These are phyloP conservation scores for Scaptomyza polygonia DNA, from an alignment of 2,888 invertebrate species.

Conservation along the genomic window DNA sequence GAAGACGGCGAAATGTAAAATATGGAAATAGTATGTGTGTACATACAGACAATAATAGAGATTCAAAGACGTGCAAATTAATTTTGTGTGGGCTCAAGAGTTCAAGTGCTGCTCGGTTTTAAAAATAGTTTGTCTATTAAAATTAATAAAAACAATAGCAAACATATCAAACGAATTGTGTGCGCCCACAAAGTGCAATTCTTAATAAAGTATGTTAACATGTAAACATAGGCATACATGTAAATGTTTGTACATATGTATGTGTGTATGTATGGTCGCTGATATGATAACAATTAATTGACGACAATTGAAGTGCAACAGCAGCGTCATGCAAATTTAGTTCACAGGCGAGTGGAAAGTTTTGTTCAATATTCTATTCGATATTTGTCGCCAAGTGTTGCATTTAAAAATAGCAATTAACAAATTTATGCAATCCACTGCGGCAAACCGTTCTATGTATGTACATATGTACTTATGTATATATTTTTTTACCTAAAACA, in stretches of 20 bases:
- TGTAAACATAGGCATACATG: constrained; percentile 5
- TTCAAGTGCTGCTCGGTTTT: constrained; percentile 32
- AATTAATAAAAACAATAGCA: constrained; percentile 41
- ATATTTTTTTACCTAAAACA: too few relatives aligned
- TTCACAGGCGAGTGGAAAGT: constrained; percentile 71
- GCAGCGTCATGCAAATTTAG: constrained; percentile 48
- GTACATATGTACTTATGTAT: too few relatives aligned
- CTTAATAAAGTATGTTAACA: constrained; percentile 8
- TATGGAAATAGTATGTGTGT: neutral
- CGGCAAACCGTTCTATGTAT: constrained; percentile 2
- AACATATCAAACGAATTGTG: constrained; percentile 29
- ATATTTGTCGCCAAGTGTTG: constrained; percentile 57
- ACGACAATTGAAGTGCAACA: constrained; percentile 68
- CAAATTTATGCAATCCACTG: constrained; percentile 70
- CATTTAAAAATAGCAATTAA: constrained; percentile 75
- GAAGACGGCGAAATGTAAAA: constrained; percentile 10
- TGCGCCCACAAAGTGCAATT: constrained; percentile 40
- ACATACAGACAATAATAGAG: neutral
- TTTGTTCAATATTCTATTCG: constrained; percentile 60
- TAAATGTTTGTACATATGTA: too few relatives aligned
- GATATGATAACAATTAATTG: constrained; percentile 67
- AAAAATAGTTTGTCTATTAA: constrained; percentile 49
- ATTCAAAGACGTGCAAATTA: constrained; percentile 15
- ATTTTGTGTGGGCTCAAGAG: constrained; percentile 6
- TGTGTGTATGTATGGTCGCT: constrained; percentile 12